phyloP scores from a whole-genome alignment of 2,113 vertebrate genomes.

The Fregata magnificens region DNA sequence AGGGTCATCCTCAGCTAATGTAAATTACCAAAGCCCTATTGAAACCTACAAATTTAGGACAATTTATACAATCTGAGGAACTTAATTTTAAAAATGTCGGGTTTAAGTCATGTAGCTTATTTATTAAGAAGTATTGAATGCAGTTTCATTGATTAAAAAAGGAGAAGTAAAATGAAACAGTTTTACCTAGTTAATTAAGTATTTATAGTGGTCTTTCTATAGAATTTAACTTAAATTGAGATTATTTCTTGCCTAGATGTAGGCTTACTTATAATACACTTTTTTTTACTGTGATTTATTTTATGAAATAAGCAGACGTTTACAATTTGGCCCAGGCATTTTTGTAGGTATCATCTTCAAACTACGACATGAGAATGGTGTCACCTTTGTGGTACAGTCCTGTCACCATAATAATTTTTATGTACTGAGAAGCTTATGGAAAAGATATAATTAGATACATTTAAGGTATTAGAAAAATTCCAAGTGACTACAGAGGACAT shows the following conservation, averaged over 20 bases:
- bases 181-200: not conserved
- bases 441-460: not conserved
- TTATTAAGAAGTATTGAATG: not conserved
- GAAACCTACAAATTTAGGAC: not conserved
- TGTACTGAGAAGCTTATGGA: not conserved
- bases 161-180: not conserved
- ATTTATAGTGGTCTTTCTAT: not conserved
- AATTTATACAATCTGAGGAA: not conserved
- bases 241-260: not conserved
- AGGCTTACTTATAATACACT: not conserved
- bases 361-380: not conserved
- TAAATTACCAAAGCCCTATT: not conserved
- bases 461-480: not conserved
- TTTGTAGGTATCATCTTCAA: not conserved
- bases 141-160: not conserved
- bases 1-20: not conserved
- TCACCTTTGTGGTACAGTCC: not conserved
- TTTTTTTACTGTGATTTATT: not conserved
- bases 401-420: not conserved
- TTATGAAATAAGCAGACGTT: not conserved
- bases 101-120: not conserved
- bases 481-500: not conserved
- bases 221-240: not conserved
- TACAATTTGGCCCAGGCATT: not conserved
- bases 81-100: not conserved